A percentile compares a stretch with the other conserved stretches of the same genome.
Conservation (phyloP, 2,113 vertebrate species). For the Rhynchopsitta pachyrhyncha region DNA sequence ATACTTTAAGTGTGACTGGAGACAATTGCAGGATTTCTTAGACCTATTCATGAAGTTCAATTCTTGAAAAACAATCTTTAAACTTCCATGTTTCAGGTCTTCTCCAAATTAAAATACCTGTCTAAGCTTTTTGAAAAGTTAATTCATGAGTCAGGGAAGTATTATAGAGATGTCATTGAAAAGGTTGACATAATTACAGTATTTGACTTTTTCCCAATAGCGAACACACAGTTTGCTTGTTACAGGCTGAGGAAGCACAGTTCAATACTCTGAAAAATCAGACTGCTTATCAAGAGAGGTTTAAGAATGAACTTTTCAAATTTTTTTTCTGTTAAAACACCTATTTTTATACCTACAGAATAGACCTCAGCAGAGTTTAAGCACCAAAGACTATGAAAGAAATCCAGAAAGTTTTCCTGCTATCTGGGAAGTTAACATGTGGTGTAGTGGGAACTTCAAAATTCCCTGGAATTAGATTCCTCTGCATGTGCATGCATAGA, state of each 20-base stretch:
- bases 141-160: not conserved
- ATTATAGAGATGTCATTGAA: slow-evolving; percentile 24
- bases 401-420: not conserved
- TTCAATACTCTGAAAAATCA: not conserved
- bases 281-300: not conserved
- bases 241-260: not conserved
- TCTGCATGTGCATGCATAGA: fast-evolving
- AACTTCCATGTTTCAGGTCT: not conserved
- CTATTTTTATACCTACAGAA: not conserved
- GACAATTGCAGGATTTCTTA: not conserved
- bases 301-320: not conserved
- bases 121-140: slow-evolving; percentile 37
- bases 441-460: not conserved
- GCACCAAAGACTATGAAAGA: not conserved
- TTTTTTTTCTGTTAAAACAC: not conserved
- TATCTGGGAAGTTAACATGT: not conserved
- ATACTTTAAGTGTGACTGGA: not conserved
- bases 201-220: slow-evolving; percentile 6
- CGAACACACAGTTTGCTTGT: not conserved
- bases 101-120: slow-evolving; percentile 1
- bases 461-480: not conserved
- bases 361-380: not conserved
- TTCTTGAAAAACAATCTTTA: not conserved
- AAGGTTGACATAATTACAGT: slow-evolving; percentile 31
- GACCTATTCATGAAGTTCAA: not conserved